Evolutionary conservation across 1,140 invertebrate genomes (phyloP).

Genomic region (Melanaphis sacchari): DNA sequence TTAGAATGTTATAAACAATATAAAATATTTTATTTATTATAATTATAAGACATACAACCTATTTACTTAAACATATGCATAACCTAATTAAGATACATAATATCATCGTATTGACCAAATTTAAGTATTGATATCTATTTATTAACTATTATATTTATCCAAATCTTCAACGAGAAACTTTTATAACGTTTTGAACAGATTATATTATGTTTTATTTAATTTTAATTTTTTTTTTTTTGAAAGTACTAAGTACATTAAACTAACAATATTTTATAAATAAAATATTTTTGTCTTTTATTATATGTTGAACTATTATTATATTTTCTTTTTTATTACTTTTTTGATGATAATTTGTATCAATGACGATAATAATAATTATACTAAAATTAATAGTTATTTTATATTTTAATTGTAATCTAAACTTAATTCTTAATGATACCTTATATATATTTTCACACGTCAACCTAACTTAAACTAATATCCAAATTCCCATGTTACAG

Average conservation of each 20-base stretch:
- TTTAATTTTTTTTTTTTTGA: too few relatives aligned
- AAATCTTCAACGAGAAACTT: neutral
- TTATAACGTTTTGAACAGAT: neutral
- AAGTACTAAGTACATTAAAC: neutral
- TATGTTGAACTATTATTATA: neutral
- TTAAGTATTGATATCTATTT: neutral
- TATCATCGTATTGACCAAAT: neutral
- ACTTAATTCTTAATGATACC: neutral
- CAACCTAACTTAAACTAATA: conserved; percentile 36
- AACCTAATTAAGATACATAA: neutral
- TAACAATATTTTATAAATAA: neutral
- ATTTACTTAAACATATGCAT: too few relatives aligned
- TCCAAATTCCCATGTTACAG: neutral
- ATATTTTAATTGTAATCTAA: neutral
- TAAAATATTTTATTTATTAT: neutral
- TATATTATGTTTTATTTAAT: neutral
- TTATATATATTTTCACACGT: neutral
- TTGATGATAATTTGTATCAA: neutral
- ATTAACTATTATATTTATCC: neutral
- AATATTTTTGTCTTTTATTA: neutral
- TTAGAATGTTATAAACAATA: too few relatives aligned
- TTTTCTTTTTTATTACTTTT: neutral
- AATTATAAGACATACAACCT: neutral
- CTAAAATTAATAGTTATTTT: neutral
- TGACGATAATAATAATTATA: neutral